Conservation (phyloP, 2,888 invertebrate genomes). For the Agrilus biguttatus region DNA sequence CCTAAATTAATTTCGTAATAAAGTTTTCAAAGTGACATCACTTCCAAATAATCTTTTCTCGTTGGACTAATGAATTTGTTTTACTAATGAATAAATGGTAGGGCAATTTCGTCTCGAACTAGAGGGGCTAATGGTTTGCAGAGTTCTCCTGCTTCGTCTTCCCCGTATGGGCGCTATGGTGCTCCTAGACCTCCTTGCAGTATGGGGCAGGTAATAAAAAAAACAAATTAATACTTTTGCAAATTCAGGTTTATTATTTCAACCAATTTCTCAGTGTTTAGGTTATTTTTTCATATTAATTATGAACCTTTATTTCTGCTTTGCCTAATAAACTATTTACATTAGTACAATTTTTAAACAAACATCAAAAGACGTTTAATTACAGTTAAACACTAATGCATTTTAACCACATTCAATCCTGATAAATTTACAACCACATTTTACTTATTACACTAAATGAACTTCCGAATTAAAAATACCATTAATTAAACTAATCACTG, state of each 20-base stretch:
- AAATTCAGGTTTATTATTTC: no score
- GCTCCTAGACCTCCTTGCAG: conserved; percentile 49
- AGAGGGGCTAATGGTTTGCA: conserved; percentile 25
- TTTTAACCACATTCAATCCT: not conserved
- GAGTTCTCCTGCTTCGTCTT: conserved; percentile 18
- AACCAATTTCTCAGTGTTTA: no score
- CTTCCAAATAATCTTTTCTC: no score
- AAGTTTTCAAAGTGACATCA: no score
- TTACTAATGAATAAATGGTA: no score
- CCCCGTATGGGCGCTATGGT: conserved; percentile 44
- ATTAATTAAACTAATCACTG: not conserved
- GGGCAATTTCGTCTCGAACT: no score
- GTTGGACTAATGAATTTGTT: no score
- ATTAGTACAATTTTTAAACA: not conserved
- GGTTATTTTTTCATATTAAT: not conserved
- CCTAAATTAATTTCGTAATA: no score
- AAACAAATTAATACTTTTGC: not conserved
- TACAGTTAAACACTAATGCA: not conserved
- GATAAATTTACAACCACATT: not conserved
- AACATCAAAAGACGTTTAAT: not conserved
- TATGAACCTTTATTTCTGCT: not conserved
- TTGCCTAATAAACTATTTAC: no score
- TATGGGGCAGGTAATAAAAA: conserved; percentile 44
- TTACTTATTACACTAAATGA: no score
- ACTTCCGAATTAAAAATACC: no score